These are phyloP conservation scores for Caenorhabditis becei DNA, from an alignment of 2,888 invertebrate genomes.

Conservation along the genomic window DNA sequence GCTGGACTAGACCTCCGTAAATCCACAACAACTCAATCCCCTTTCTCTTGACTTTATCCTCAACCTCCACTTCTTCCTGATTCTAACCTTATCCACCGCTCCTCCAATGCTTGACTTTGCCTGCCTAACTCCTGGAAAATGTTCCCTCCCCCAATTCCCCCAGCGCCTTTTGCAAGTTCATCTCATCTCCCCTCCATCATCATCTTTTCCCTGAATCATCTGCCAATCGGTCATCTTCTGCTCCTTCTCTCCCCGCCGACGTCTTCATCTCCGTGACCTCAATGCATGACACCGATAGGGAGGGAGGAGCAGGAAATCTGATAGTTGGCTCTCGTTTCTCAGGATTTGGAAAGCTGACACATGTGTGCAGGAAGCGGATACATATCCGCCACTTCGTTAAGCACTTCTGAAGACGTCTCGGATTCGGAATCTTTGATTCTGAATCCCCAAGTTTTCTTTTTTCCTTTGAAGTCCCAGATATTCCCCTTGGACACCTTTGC, in stretches of 20 bases:
- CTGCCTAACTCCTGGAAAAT: too few species aligned
- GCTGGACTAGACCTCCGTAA: too few species aligned
- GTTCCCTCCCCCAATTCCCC: conserved; percentile 22
- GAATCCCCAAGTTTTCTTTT: conserved; percentile 5
- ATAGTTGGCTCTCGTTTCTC: conserved; percentile 1
- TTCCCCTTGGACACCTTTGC: conserved; percentile 39
- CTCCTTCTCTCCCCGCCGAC: neutral
- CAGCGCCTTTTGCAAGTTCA: neutral
- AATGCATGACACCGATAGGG: conserved; percentile 35
- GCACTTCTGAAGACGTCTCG: neutral
- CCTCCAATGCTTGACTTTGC: too few species aligned
- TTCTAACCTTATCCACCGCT: too few species aligned
- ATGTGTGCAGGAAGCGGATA: too few species aligned
- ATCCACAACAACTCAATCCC: too few species aligned
- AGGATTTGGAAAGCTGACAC: too few species aligned
- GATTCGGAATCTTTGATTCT: neutral
- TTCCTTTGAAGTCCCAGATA: neutral
- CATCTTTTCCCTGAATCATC: neutral
- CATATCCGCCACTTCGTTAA: neutral
- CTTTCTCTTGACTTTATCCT: too few species aligned
- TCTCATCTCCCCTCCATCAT: conserved; percentile 18
- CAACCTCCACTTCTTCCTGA: too few species aligned
- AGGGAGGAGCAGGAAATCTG: conserved; percentile 24
- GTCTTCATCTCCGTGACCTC: conserved; percentile 39
- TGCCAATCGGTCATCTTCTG: conserved; percentile 25